Evolutionary conservation across 2,888 invertebrate species (phyloP).

Genomic region (Xestoiulus laeticollis): DNA sequence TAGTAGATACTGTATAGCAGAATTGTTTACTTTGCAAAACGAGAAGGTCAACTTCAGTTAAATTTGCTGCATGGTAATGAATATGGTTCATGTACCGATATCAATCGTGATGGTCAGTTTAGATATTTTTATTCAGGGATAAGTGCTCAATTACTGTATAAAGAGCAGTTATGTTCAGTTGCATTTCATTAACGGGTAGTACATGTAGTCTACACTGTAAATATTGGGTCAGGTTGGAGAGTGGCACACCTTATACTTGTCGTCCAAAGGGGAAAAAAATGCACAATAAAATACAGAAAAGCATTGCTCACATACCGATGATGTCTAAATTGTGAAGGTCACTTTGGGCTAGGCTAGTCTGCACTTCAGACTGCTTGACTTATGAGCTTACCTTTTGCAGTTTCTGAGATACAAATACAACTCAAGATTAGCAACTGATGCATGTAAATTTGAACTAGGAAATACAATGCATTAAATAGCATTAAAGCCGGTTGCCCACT

Average conservation of each 20-base stretch:
- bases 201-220: not conserved
- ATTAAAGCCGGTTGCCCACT: no score
- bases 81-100: slow-evolving; percentile 25
- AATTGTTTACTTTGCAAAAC: not conserved
- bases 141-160: not conserved
- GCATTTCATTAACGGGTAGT: not conserved
- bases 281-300: not conserved
- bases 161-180: not conserved
- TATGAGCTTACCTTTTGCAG: not conserved
- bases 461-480: no score
- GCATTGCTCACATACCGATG: slow-evolving; percentile 13
- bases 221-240: not conserved
- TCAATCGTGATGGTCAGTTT: slow-evolving; percentile 17
- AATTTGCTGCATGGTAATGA: not conserved
- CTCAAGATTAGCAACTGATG: not conserved
- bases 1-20: no score
- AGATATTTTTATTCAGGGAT: not conserved
- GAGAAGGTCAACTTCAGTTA: not conserved
- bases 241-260: not conserved
- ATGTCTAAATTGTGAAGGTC: not conserved
- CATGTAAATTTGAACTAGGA: not conserved
- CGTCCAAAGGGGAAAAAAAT: not conserved
- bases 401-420: not conserved
- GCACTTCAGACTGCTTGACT: not conserved
- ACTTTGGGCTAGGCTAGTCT: slow-evolving; percentile 19